phyloP scores from a whole-genome alignment of 2,797 vertebrate genomes.

The Onychomys arenicola region DNA sequence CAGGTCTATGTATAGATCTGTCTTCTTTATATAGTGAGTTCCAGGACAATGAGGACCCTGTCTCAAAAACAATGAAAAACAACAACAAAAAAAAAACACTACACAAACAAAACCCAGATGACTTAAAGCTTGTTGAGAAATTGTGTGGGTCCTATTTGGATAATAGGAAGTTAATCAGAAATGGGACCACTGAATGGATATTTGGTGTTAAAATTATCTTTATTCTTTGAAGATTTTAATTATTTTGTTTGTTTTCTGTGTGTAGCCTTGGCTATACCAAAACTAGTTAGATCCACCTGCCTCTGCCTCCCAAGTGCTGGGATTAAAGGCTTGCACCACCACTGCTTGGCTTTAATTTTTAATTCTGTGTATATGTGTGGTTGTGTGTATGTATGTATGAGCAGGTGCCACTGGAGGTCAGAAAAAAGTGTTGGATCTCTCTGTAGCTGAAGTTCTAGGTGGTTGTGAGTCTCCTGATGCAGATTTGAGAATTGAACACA shows the following conservation, averaged over 20 bases:
- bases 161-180: conserved; percentile 19
- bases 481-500: not conserved
- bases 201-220: conserved; percentile 42
- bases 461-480: not conserved
- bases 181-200: not conserved
- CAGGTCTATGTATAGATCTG: not conserved
- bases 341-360: not conserved
- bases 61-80: not conserved
- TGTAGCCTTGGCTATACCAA: too few species aligned
- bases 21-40: not conserved
- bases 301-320: not conserved
- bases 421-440: not conserved
- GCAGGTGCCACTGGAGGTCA: not conserved
- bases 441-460: not conserved
- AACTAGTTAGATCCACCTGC: too few species aligned
- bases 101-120: too few species aligned
- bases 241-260: too few species aligned
- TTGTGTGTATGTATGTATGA: not conserved
- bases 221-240: not conserved
- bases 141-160: conserved; percentile 17
- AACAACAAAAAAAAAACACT: too few species aligned
- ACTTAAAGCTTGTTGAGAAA: not conserved
- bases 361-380: not conserved
- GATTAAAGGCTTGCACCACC: not conserved
- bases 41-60: not conserved